Evolutionary conservation across 2,797 vertebrate species (phyloP), one percentile per base, ranked within the genome.

Genomic region (Syndactyla subalaris): DNA sequence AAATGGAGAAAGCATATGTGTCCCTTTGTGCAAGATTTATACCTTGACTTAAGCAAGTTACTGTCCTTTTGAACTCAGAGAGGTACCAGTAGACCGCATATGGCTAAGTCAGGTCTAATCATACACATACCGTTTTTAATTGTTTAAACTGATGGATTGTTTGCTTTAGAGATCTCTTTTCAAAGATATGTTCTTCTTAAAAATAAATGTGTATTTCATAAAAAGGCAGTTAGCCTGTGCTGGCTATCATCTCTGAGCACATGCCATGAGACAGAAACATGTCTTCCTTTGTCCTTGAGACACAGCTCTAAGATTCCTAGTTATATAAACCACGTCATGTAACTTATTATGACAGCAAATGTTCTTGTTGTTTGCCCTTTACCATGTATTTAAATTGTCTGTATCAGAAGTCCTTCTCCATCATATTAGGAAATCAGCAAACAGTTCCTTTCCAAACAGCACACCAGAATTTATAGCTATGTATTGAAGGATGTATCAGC

Each of bases 51-150:
- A n/a, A 82, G 52, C 30, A 45, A 89, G 65, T 63, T 49, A 20
- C 51, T 77, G 12, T 63, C n/a, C 67, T 87, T 76, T 67, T 43
- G 58, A 59, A 83, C 39, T 38, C 77, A 26, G 62, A n/a, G 10
- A 65, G 7, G 20, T 23, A 57, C 34, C 57, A 21, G 29, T 26
- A 76, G n/a, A 63, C 24, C 17, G 36, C 51, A 57, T 18, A 20
- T 0, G 0, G 27, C 43, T 57, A 63, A 80, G 4, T 63, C 61
- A 0, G 1, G 36, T 52, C 48, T 80, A 43, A 80, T 62, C 49
- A 68, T 10, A 38, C 7, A 13, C 3, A 5, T 46, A 29, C 23
- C 22, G 66, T 34, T 80, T 63, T 36, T 38, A 83, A 77, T 51
- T 57, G 38, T 41, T 45, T 67, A 38, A 43, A 74, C 0, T 23